phyloP scores from a whole-genome alignment of 2,888 invertebrate genomes.

The Polietes domitor region DNA sequence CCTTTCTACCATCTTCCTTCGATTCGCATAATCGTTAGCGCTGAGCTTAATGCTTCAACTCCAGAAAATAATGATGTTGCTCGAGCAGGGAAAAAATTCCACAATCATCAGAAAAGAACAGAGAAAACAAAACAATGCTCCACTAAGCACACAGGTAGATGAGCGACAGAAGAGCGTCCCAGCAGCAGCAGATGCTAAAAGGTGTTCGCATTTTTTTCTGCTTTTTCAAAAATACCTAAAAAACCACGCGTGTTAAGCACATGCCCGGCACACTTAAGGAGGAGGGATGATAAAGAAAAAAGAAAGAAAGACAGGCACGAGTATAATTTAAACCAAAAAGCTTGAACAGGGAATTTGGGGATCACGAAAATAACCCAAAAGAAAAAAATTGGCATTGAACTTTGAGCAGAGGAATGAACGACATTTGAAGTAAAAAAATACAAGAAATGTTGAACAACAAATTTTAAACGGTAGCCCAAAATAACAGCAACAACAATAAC shows the following conservation, averaged over 20 bases:
- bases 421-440: constrained; percentile 50
- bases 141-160: constrained; percentile 48
- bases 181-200: constrained; percentile 55
- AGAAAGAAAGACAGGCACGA: constrained; percentile 27
- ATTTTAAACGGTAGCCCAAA: constrained; percentile 71
- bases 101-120: neutral
- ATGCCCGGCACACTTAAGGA: constrained; percentile 74
- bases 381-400: constrained; percentile 76
- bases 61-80: neutral
- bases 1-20: neutral
- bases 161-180: constrained; percentile 31
- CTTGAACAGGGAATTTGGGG: constrained; percentile 12
- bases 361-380: constrained; percentile 12
- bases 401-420: constrained; percentile 68
- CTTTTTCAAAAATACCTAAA: constrained; percentile 30
- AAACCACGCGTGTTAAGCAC: constrained; percentile 76
- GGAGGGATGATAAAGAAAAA: constrained; percentile 46
- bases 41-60: neutral
- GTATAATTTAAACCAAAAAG: constrained; percentile 48
- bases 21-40: neutral
- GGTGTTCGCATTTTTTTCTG: neutral
- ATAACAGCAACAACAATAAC: neutral
- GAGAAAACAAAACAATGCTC: neutral
- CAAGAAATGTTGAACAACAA: constrained; percentile 71
- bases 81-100: neutral